phyloP scores from a whole-genome alignment of 1,140 invertebrate genomes.

The Drosophila rufa region DNA sequence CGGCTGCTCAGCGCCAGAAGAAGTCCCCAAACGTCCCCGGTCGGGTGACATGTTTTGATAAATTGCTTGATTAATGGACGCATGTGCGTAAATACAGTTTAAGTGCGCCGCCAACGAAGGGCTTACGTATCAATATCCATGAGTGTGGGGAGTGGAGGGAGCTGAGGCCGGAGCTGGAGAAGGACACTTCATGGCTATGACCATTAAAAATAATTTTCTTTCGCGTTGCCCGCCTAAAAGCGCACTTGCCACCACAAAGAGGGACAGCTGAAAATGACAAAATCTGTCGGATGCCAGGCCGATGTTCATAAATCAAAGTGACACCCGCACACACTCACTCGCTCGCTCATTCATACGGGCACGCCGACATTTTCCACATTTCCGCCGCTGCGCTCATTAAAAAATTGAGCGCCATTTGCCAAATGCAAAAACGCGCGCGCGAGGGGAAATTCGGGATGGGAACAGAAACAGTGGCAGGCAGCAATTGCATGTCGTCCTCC shows the following conservation, averaged over 20 bases:
- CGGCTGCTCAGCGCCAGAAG: constrained; percentile 24
- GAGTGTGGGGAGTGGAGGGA: constrained; percentile 2
- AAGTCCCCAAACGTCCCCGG: constrained; percentile 20
- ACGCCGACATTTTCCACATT: constrained; percentile 47
- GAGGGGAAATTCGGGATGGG: background rate
- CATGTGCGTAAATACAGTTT: constrained; percentile 75
- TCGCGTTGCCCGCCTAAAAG: constrained; percentile 49
- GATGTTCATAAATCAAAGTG: constrained; percentile 78
- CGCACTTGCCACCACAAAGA: constrained; percentile 45
- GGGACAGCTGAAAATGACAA: constrained; percentile 51
- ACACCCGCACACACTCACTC: constrained; percentile 29
- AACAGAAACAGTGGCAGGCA: constrained; percentile 31
- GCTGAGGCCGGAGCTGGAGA: background rate
- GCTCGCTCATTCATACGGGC: constrained; percentile 1
- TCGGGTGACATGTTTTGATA: constrained; percentile 77
- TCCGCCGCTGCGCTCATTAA: constrained; percentile 73
- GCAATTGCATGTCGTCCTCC: constrained; percentile 64
- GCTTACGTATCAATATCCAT: constrained; percentile 59
- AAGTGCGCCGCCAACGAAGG: constrained; percentile 60
- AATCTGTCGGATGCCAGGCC: constrained; percentile 65
- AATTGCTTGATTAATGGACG: constrained; percentile 81
- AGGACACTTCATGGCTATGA: constrained; percentile 54
- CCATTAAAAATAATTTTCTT: constrained; percentile 76
- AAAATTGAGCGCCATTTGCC: constrained; percentile 79
- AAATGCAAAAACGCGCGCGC: constrained; percentile 43